phyloP scores from a whole-genome alignment of 2,797 vertebrate genomes.

The Echiichthys vipera region DNA sequence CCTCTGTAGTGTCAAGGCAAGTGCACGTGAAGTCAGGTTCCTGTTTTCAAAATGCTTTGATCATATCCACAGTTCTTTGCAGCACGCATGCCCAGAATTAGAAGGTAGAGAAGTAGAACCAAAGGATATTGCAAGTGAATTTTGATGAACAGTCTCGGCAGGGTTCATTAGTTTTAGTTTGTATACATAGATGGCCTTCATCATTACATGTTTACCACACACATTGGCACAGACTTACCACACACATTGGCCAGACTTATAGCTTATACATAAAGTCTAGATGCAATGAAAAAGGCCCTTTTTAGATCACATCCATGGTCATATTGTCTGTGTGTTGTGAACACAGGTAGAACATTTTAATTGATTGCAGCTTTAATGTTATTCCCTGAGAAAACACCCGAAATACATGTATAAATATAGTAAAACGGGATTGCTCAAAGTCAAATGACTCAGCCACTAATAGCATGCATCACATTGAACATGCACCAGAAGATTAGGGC shows the following conservation, averaged over 20 bases:
- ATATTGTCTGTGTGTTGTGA: no score
- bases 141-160: not conserved
- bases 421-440: not conserved
- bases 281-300: no score
- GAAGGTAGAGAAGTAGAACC: constrained; percentile 9
- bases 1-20: not conserved
- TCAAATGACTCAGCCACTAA: not conserved
- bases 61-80: not conserved
- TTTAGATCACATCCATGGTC: no score
- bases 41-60: constrained; percentile 17
- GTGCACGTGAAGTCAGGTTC: not conserved
- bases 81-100: not conserved
- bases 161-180: constrained; percentile 39
- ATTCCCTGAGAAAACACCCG: not conserved
- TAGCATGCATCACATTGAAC: not conserved
- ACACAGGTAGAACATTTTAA: not conserved
- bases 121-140: constrained; percentile 21
- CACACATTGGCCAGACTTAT: no score
- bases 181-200: constrained; percentile 26
- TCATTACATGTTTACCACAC: constrained; percentile 13
- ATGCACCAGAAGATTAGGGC: not conserved
- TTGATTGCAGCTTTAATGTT: not conserved
- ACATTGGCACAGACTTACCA: no score
- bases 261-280: no score
- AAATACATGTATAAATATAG: not conserved